Conservation (phyloP, 2,113 vertebrate species). For the Archocentrus centrarchus region DNA sequence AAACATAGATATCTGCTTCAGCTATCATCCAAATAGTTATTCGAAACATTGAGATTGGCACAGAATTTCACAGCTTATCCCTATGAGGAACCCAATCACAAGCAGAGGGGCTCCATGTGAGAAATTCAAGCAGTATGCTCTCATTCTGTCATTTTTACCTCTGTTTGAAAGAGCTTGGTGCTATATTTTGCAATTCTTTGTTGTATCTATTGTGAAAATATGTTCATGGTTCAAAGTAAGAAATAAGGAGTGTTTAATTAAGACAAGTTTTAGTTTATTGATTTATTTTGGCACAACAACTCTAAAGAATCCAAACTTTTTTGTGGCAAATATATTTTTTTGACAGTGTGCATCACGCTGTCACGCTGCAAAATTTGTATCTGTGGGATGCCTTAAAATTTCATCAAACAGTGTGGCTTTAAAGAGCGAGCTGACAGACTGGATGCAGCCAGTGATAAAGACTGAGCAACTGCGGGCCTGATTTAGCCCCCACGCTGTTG, state of each 20-base stretch:
- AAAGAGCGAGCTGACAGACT: slow-evolving; percentile 8
- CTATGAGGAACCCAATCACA: neutral
- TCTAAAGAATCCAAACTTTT: neutral
- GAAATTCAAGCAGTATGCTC: neutral
- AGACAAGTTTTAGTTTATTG: neutral
- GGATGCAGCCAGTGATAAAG: slow-evolving; percentile 20
- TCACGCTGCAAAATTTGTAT: neutral
- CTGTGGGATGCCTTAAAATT: neutral
- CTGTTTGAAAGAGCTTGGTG: neutral
- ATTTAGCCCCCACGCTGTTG: slow-evolving; percentile 20
- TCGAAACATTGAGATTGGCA: neutral
- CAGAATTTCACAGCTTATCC: neutral
- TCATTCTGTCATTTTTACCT: neutral
- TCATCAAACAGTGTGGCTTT: neutral
- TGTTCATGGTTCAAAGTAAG: neutral
- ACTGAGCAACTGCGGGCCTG: slow-evolving; percentile 1
- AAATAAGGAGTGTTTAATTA: neutral
- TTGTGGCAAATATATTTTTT: neutral
- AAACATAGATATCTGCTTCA: neutral
- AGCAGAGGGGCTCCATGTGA: neutral
- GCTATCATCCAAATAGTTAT: neutral
- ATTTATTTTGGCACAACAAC: neutral
- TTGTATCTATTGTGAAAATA: neutral
- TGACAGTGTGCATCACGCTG: neutral
- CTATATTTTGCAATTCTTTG: neutral